Evolutionary conservation across 2,888 invertebrate genomes (phyloP), one percentile per base, ranked within the genome.

Genomic region (Mycalesis mineus): DNA sequence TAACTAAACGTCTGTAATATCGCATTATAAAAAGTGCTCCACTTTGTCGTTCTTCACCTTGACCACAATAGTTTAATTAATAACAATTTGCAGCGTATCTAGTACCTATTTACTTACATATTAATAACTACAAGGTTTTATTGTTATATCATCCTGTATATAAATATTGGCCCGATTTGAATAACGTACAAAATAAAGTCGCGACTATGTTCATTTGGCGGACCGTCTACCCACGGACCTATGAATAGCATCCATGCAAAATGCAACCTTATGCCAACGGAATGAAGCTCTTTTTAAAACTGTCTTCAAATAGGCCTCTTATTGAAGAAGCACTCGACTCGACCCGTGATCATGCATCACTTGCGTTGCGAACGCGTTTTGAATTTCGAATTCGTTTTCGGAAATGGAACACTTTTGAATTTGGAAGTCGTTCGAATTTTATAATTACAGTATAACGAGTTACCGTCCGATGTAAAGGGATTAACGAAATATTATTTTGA

Each of bases 331-430:
- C 68, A 72, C 87, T 86, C 65, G 71, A 81, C 70, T 69, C 70
- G 73, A 75, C 73, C 73, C 88, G 88, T 88, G 88, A 83, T 82
- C 84, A 77, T 72, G 88, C 88, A 88, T 88, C 87, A 88, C 84
- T 88, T 83, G 76, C 68, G 65, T 57, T 65, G 68, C 65, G 72
- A 74, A 75, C 72, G 73, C 77, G 78, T 77, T 82, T 80, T 80
- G 78, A 77, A 80, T 75, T 72, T 70, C 67, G 68, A 71, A 74
- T 67, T 68, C 70, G 68, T 70, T 68, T 71, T 64, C 61, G 69
- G 67, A 71, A 69, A 69, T 70, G 65, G 67, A 67, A 65, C 66
- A 65, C 65, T 62, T 52, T 60, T 49, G 60, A 57, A 65, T 62
- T 68, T 60, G 56, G 59, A 59, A 62, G 60, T 55, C 56, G 41